Percentiles rank a stretch among this genome's conserved stretches.
These are phyloP conservation scores for Sogatella furcifera DNA, from an alignment of 1,140 invertebrate genomes.

Conservation along the genomic window DNA sequence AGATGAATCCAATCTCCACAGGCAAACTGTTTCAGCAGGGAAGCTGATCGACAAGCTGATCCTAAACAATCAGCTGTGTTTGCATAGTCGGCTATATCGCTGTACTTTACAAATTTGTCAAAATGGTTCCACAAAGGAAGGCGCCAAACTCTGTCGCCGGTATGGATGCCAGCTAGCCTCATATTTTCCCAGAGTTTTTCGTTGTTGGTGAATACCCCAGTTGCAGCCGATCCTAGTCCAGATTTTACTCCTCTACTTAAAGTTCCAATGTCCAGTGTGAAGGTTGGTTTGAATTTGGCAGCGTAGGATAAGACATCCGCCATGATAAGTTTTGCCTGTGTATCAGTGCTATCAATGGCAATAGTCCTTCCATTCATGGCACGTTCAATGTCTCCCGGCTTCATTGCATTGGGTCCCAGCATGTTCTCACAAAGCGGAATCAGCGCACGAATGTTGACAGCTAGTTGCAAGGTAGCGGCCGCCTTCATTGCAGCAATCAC, in stretches of 20 bases:
- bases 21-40: conserved; percentile 47
- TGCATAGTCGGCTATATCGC: neutral
- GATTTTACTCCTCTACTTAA: conserved; percentile 45
- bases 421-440: conserved; percentile 54
- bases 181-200: conserved; percentile 38
- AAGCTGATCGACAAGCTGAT: conserved; percentile 39
- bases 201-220: conserved; percentile 46
- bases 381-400: conserved; percentile 51
- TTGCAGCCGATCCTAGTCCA: conserved; percentile 40
- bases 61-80: conserved; percentile 21
- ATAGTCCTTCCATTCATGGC: conserved; percentile 54
- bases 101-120: conserved; percentile 19
- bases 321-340: conserved; percentile 49
- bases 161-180: conserved; percentile 38
- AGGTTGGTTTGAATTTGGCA: conserved; percentile 43
- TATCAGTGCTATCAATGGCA: conserved; percentile 53
- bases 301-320: conserved; percentile 53
- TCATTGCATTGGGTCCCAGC: conserved; percentile 45
- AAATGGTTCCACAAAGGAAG: conserved; percentile 49
- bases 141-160: conserved; percentile 53
- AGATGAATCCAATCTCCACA: conserved; percentile 43
- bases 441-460: conserved; percentile 42
- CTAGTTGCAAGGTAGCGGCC: conserved; percentile 39
- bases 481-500: conserved; percentile 41
- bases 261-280: conserved; percentile 50